phyloP scores from a whole-genome alignment of 2,888 invertebrate species.

The Lissonota sp. region DNA sequence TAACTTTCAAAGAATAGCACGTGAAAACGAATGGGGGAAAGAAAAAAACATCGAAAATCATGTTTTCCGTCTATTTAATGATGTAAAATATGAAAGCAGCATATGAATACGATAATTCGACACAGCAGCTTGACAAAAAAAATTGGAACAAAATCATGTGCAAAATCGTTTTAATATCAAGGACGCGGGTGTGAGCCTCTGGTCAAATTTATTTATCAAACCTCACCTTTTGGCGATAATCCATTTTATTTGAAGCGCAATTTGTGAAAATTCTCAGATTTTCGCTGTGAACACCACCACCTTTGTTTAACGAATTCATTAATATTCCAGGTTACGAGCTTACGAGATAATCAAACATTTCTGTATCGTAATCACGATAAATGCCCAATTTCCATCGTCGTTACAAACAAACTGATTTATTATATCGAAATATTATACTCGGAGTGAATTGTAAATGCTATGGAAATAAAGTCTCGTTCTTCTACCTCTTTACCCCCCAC shows the following conservation, averaged over 20 bases:
- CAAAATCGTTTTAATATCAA: not conserved
- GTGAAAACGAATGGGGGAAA: too few relatives aligned
- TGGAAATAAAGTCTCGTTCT: too few relatives aligned
- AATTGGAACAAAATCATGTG: too few relatives aligned
- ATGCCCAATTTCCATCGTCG: slow-evolving; percentile 48
- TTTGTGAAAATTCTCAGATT: slow-evolving; percentile 72
- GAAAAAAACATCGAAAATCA: too few relatives aligned
- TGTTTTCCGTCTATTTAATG: too few relatives aligned
- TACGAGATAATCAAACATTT: slow-evolving; percentile 52
- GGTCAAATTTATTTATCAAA: not conserved
- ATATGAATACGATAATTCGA: too few relatives aligned
- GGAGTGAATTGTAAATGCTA: too few relatives aligned
- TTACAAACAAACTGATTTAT: slow-evolving; percentile 12
- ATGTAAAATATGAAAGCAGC: too few relatives aligned
- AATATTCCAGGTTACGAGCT: slow-evolving; percentile 66
- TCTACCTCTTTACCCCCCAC: too few relatives aligned
- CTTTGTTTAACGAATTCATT: slow-evolving; percentile 71
- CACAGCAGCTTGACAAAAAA: too few relatives aligned
- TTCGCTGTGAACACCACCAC: slow-evolving; percentile 69
- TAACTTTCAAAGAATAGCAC: too few relatives aligned
- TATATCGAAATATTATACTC: too few relatives aligned
- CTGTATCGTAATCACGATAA: slow-evolving; percentile 29
- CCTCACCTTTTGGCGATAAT: slow-evolving; percentile 78
- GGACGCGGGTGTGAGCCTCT: not conserved
- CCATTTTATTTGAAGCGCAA: slow-evolving; percentile 75